phyloP scores from a whole-genome alignment of 2,797 vertebrate species.

The Sebastolobus altivelis region DNA sequence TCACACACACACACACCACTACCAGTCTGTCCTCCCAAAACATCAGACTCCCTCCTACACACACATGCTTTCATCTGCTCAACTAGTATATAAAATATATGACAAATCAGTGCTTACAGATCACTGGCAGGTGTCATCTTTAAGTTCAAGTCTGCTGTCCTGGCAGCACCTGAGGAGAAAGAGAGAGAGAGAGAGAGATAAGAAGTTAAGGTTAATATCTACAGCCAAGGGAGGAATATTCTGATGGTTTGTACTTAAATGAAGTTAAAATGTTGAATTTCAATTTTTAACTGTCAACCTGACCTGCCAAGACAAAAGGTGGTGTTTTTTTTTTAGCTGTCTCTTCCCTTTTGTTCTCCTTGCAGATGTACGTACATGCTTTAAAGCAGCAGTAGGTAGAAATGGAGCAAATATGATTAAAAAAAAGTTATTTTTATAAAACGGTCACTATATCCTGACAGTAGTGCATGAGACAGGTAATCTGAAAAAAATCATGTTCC shows the following conservation, averaged over 20 bases:
- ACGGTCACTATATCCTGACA: no score
- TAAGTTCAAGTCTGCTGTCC: background rate
- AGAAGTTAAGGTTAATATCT: background rate
- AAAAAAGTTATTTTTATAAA: no score
- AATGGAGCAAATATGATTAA: no score
- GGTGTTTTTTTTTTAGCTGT: no score
- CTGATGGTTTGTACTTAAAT: background rate
- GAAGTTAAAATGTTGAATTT: no score
- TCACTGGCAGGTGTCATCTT: constrained; percentile 11
- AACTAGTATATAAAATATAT: background rate
- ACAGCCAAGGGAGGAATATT: background rate
- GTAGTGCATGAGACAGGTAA: no score
- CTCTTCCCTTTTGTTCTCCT: no score
- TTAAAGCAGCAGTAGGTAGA: no score
- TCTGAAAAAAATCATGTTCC: no score
- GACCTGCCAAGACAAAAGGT: no score
- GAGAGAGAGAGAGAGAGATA: background rate
- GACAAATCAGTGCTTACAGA: constrained; percentile 51
- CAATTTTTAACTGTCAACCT: no score
- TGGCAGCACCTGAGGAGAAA: constrained; percentile 39
- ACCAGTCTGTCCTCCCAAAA: background rate
- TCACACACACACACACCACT: background rate
- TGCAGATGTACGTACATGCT: no score
- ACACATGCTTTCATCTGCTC: background rate
- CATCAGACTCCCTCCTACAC: background rate